phyloP scores from a whole-genome alignment of 35 echinoderm and acorn worm genomes.

The Apostichopus californicus region DNA sequence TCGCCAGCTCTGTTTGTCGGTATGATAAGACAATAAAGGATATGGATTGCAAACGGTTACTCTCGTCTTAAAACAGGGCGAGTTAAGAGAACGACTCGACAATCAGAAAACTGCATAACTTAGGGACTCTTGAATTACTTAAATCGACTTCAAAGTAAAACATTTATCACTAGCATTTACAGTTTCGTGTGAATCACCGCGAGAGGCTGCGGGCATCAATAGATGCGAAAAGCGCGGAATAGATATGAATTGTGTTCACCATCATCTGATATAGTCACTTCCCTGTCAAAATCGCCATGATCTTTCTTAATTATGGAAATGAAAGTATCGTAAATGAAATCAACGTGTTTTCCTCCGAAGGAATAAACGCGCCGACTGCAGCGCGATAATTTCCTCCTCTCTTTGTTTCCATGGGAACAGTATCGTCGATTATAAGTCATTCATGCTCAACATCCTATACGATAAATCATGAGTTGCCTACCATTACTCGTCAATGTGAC shows the following conservation, averaged over 20 bases:
- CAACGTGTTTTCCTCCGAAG: background rate
- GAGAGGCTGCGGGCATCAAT: constrained; percentile 19
- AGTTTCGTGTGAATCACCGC: background rate
- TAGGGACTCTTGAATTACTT: constrained; percentile 17
- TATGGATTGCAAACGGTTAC: background rate
- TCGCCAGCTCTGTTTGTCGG: background rate
- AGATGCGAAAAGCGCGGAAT: background rate
- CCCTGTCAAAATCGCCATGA: constrained; percentile 15
- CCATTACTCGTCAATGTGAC: background rate
- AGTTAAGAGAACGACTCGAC: background rate
- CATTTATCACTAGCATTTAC: constrained; percentile 9
- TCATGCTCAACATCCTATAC: constrained; percentile 20
- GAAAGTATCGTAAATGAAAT: constrained; percentile 25
- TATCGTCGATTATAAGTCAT: constrained; percentile 31
- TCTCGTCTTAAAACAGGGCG: background rate
- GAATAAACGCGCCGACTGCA: constrained; percentile 9
- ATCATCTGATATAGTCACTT: background rate
- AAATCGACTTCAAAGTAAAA: constrained; percentile 15
- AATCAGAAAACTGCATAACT: background rate
- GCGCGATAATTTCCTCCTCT: constrained; percentile 12
- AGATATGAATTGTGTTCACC: background rate
- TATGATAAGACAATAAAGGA: constrained; percentile 9
- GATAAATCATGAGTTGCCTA: background rate
- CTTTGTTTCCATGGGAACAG: constrained; percentile 4
- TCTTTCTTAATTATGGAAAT: constrained; percentile 48